Evolutionary conservation across 2,797 vertebrate species (phyloP).

Genomic region (Bovichtus variegatus): DNA sequence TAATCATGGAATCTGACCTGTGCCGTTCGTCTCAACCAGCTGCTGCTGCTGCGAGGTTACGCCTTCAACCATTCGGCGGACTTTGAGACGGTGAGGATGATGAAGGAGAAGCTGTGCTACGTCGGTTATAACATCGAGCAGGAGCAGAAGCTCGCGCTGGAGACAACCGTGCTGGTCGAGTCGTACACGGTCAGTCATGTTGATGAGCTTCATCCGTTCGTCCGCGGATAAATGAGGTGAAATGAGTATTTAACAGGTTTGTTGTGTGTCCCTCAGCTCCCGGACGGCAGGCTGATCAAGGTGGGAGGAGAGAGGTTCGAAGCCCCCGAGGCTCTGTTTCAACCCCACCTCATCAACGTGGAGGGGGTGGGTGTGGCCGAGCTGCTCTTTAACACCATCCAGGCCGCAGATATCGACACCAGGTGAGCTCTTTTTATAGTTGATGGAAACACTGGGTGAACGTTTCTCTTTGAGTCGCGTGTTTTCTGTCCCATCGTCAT

Average conservation of each 20-base stretch:
- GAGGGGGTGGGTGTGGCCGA: slow-evolving; percentile 94
- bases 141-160: slow-evolving; percentile 80
- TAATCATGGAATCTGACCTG: neutral
- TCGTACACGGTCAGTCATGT: slow-evolving; percentile 71
- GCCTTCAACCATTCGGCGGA: slow-evolving; percentile 84
- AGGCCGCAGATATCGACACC: slow-evolving; percentile 94
- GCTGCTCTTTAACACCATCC: slow-evolving; percentile 94
- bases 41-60: slow-evolving; percentile 81
- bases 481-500: neutral
- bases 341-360: slow-evolving; percentile 94
- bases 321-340: slow-evolving; percentile 93
- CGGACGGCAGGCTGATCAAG: slow-evolving; percentile 93
- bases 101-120: slow-evolving; percentile 84
- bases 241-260: too few relatives aligned
- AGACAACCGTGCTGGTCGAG: slow-evolving; percentile 83
- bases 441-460: neutral
- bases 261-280: slow-evolving; percentile 83
- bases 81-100: slow-evolving; percentile 84
- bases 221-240: too few relatives aligned
- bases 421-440: slow-evolving; percentile 79
- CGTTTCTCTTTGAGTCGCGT: neutral
- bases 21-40: slow-evolving; percentile 48
- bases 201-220: neutral
- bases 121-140: slow-evolving; percentile 85
- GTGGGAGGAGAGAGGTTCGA: slow-evolving; percentile 94